phyloP scores from a whole-genome alignment of 1,140 invertebrate genomes.

The Oncopeltus fasciatus region DNA sequence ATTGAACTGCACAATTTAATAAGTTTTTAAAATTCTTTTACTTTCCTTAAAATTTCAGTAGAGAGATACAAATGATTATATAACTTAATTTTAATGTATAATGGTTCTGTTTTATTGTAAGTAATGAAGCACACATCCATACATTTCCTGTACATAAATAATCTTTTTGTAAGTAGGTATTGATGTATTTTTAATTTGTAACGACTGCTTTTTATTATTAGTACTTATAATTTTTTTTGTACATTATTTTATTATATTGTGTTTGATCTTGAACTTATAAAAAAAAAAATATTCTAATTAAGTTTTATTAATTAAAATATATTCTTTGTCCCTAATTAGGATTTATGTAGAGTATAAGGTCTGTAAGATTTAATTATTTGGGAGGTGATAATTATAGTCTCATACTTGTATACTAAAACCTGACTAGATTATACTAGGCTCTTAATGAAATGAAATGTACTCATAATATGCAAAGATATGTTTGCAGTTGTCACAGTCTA shows the following conservation, averaged over 20 bases:
- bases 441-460: background rate
- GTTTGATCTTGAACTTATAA: too few species aligned
- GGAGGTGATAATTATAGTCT: background rate
- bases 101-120: too few species aligned
- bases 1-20: too few species aligned
- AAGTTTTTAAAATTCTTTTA: too few species aligned
- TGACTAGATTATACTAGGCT: background rate
- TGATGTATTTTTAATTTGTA: too few species aligned
- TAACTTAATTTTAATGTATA: too few species aligned
- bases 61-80: too few species aligned
- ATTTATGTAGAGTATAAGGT: background rate
- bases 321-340: background rate
- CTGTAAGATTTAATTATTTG: background rate
- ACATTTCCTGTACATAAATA: background rate
- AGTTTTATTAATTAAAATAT: background rate
- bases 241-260: too few species aligned
- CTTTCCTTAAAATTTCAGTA: too few species aligned
- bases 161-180: too few species aligned
- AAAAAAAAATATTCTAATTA: background rate
- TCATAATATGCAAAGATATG: background rate
- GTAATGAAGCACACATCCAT: too few species aligned
- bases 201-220: too few species aligned
- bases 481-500: background rate
- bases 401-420: background rate
- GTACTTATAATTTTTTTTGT: background rate